Evolutionary conservation across 1,140 invertebrate species (phyloP), one percentile per base, ranked within the genome.

Genomic region (Potamilus streckersoni): DNA sequence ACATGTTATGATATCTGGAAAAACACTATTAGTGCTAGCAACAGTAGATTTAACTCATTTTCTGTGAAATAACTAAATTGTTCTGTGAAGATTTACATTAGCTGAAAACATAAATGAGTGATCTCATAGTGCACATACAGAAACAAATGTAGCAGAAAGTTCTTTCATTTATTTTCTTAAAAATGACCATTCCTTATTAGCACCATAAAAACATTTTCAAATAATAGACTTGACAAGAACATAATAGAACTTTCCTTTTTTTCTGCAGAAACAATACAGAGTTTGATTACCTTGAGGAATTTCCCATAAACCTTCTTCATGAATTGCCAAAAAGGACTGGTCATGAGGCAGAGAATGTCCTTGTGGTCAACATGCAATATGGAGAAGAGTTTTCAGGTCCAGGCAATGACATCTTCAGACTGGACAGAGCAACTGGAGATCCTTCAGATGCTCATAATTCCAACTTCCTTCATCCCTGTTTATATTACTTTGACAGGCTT

Each of bases 381-480:
- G 91, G 91, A 1, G 73, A 78, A 14, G 86, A 91, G 70, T 92
- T 91, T 81, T 91, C 90, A 1, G 90, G 89, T 13, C 90, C 91
- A n/a, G 90, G 89, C 16, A 89, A 90, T 70, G 91, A 92, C 80
- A 87, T 90, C 27, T 91, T 92, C 82, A 81, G 89, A 49, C n/a
- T 78, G 12, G 85, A 90, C 74, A 78, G 91, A n/a, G 90, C 90
- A 5, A 89, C 84, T n/a, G 89, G 88, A 11, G 88, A 90, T 62
- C 87, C 89, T 17, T 77, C 85, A 6, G 88, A 90, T 67, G 91
- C 90, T 17, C 87, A 91, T 75, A 71, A 83, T 14, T 91, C 90
- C 27, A 92, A 92, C 84, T 92, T 92, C 73, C 84, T 92, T 6
- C 91, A 92, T 82, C 91, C 91, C 15, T 89, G 90, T 6, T 80